Conservation (phyloP, 2,113 vertebrate species). For the Erpornis zantholeuca region DNA sequence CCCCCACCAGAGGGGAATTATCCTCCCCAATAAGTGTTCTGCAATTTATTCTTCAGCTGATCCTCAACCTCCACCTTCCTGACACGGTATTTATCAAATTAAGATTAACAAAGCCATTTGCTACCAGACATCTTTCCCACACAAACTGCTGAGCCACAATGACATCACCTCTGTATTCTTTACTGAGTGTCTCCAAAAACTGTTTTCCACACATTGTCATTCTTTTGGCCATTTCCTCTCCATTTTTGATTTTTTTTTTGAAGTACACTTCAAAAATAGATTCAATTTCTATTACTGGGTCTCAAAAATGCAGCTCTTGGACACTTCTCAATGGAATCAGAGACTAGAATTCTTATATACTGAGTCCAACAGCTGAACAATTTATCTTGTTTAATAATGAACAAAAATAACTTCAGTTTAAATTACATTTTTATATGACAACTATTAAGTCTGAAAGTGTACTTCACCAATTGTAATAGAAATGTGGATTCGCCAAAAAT, state of each 20-base stretch:
- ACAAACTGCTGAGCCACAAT: neutral
- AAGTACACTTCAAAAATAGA: neutral
- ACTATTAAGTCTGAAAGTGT: neutral
- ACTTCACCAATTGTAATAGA: neutral
- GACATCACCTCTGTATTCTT: neutral
- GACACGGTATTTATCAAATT: neutral
- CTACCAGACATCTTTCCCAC: neutral
- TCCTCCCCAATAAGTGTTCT: neutral
- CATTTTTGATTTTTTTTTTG: neutral
- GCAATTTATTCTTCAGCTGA: neutral
- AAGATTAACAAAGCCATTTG: neutral
- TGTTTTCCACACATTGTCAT: neutral
- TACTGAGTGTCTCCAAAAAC: neutral
- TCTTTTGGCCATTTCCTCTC: neutral
- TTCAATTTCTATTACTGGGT: neutral
- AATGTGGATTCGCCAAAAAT: neutral
- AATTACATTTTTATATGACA: neutral
- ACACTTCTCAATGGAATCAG: neutral
- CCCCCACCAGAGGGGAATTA: neutral
- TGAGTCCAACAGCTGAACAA: neutral
- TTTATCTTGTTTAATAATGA: neutral
- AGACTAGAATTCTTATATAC: neutral
- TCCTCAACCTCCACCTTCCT: neutral
- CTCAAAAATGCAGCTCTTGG: neutral
- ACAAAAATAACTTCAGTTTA: neutral